Conservation (phyloP, 1,140 invertebrate species). For the Drosophila teissieri region DNA sequence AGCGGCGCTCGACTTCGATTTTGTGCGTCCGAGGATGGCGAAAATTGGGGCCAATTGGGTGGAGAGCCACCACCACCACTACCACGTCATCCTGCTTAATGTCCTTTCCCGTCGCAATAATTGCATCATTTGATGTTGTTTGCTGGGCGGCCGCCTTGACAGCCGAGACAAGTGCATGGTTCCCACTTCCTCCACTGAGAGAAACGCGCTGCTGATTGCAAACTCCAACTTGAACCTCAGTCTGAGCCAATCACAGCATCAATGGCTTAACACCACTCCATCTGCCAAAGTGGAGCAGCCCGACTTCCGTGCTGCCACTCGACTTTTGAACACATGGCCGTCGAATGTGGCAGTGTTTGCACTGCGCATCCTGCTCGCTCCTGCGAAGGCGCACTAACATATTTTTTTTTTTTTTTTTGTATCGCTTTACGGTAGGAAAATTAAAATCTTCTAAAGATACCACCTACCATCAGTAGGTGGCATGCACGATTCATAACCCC, state of each 20-base stretch:
- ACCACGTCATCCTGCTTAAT: neutral
- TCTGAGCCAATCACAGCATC: neutral
- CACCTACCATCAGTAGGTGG: too few relatives aligned
- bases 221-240: neutral
- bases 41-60: slow-evolving; percentile 14
- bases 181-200: slow-evolving; percentile 8
- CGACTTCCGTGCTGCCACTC: neutral
- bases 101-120: slow-evolving; percentile 46
- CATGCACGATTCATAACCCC: too few relatives aligned
- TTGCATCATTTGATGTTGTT: slow-evolving; percentile 80
- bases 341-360: neutral
- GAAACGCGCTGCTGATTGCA: neutral
- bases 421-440: too few relatives aligned
- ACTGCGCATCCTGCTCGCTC: slow-evolving; percentile 1
- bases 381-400: slow-evolving; percentile 71
- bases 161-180: slow-evolving; percentile 60
- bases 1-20: slow-evolving; percentile 67
- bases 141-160: slow-evolving; percentile 48
- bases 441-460: too few relatives aligned
- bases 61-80: slow-evolving; percentile 7
- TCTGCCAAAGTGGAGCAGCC: too few relatives aligned
- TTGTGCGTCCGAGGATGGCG: slow-evolving; percentile 33
- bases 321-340: neutral
- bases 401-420: too few relatives aligned
- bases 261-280: neutral